Evolutionary conservation across 2,888 invertebrate species (phyloP).

Genomic region (Tipula lateralis): DNA sequence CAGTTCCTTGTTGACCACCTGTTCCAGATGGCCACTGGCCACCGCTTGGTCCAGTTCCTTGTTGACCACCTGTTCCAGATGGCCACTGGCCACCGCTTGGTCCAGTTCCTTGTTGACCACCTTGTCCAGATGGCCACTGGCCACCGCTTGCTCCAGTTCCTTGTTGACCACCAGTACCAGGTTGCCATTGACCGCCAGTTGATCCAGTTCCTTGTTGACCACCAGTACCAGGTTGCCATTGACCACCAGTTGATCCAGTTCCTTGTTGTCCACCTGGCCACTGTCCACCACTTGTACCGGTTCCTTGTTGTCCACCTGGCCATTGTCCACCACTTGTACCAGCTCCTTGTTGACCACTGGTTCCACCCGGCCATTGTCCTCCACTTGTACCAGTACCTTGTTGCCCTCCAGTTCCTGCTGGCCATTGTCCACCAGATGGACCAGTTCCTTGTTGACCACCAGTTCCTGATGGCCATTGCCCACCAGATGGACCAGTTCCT

Average conservation of each 20-base stretch:
- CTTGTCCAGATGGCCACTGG: not conserved
- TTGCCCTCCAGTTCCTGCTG: conserved; percentile 14
- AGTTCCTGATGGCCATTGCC: not conserved
- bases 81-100: not conserved
- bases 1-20: not conserved
- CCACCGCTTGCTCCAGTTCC: not conserved
- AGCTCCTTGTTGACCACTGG: conserved; percentile 31
- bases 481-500: not conserved
- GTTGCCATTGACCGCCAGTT: not conserved
- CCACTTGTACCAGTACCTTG: conserved; percentile 2
- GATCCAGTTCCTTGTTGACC: not conserved
- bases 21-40: not conserved
- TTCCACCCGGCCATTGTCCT: not conserved
- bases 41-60: not conserved
- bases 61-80: not conserved
- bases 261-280: not conserved
- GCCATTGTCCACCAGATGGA: not conserved
- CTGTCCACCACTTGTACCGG: not conserved
- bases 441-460: not conserved
- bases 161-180: not conserved
- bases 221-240: not conserved
- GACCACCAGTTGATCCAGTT: not conserved
- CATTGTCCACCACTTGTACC: not conserved
- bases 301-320: not conserved
- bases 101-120: not conserved